phyloP scores from a whole-genome alignment of 2,888 invertebrate genomes.

The Vandiemenella viatica region DNA sequence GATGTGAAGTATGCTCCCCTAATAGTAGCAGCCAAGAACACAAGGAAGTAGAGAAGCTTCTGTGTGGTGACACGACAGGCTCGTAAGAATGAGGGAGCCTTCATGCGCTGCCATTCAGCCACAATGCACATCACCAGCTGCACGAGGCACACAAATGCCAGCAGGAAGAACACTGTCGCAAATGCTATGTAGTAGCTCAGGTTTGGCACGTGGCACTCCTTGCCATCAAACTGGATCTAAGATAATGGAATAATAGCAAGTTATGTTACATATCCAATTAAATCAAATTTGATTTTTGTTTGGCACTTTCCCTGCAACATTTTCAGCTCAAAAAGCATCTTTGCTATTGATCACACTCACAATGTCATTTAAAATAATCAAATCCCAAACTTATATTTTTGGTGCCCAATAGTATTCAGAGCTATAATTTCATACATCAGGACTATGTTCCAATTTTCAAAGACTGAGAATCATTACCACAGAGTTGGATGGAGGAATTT shows the following conservation, averaged over 20 bases:
- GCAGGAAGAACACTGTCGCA: conserved; percentile 56
- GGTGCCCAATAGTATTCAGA: too few relatives aligned
- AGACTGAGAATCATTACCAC: too few relatives aligned
- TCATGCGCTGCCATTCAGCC: conserved; percentile 67
- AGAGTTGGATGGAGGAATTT: too few relatives aligned
- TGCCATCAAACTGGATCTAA: conserved; percentile 58
- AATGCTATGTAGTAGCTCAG: conserved; percentile 54
- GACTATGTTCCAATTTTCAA: too few relatives aligned
- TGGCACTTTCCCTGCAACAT: too few relatives aligned
- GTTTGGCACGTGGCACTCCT: conserved; percentile 69
- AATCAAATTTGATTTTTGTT: too few relatives aligned
- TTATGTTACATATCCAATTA: not conserved
- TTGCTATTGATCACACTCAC: too few relatives aligned
- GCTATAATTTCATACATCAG: too few relatives aligned
- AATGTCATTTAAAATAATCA: too few relatives aligned
- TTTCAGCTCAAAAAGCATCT: too few relatives aligned
- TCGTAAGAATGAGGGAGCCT: conserved; percentile 62
- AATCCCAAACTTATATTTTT: too few relatives aligned
- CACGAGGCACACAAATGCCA: conserved; percentile 69
- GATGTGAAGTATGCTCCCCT: conserved; percentile 82
- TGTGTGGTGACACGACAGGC: conserved; percentile 81
- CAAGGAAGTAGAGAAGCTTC: conserved; percentile 75
- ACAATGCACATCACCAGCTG: conserved; percentile 73
- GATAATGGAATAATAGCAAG: conserved; percentile 13
- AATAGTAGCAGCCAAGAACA: conserved; percentile 69